phyloP scores from a whole-genome alignment of 2,113 vertebrate species.

The Ancistrus triradiatus region DNA sequence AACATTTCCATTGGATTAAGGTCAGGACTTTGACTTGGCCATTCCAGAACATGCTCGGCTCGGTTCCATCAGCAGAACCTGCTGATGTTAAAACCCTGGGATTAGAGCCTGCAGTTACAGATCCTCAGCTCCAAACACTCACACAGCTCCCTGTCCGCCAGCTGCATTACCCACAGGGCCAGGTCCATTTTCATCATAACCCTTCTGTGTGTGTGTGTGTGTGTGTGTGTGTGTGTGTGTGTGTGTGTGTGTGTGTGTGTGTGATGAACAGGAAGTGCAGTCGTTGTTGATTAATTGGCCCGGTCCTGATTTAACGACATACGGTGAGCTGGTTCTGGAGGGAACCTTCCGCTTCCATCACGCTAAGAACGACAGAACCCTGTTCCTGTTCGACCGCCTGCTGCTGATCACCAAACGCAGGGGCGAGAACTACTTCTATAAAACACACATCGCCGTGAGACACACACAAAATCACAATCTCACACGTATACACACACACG shows the following conservation, averaged over 20 bases:
- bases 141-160: no score
- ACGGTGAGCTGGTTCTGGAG: constrained; percentile 90
- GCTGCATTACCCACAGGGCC: no score
- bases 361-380: constrained; percentile 81
- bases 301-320: constrained; percentile 85
- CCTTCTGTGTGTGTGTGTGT: no score
- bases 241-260: no score
- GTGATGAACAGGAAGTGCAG: constrained; percentile 96
- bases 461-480: background rate
- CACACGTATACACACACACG: background rate
- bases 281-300: constrained; percentile 89
- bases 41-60: no score
- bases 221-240: no score
- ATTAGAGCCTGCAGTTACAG: background rate
- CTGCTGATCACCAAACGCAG: constrained; percentile 87
- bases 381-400: constrained; percentile 87
- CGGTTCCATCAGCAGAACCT: no score
- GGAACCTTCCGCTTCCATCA: constrained; percentile 84
- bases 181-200: no score
- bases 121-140: background rate
- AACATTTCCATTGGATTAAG: no score
- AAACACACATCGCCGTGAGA: constrained; percentile 83
- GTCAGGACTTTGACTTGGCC: no score
- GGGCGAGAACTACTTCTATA: constrained; percentile 83
- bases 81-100: no score